Base-by-base conservation (phyloP, 2,113 vertebrate species). In the Quiscalus mexicanus region DNA sequence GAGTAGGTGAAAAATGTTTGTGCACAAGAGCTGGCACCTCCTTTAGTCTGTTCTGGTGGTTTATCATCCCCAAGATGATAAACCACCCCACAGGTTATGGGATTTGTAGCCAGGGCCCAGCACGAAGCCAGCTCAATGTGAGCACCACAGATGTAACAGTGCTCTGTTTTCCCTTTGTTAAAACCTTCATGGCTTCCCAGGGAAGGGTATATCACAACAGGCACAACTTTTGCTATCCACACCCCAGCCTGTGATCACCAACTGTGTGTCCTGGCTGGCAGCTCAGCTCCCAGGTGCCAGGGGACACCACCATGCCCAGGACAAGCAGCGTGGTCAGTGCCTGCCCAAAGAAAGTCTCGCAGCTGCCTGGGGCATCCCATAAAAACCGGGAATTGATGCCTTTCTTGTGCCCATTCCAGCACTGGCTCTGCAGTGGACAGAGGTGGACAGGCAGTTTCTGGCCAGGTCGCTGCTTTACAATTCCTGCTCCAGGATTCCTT, bases 201-300 rank as follows among this genome's bases (percentile, higher is more conserved):
- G 28, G 42, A 69, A 52, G 33, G 60, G 20, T 3, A 25, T 50
- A 60, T 30, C 4, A 0, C 33, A 84, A 15, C 6, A 50, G 37
- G 53, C 41, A 21, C 33, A 1, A 1, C 16, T 56, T 68, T 16
- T n/a, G 13, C 33, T 42, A 23, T 23, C 49, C 2, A 0, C 9
- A 6, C 2, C 37, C 37, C 4, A 12, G 4, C 5, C 1, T 18
- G 62, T 1, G 3, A 59, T 5, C 11, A 2, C 0, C 0, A n/a
- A 5, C 28, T 15, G 24, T 2, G 2, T 24, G 17, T 53, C 39
- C 28, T 41, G 4, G 3, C 39, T 17, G 39, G 41, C 6, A 21
- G 59, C 75, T 25, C 65, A n/a, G 49, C 35, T 31, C 44, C 63
- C 10, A 5, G 12, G 1, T 7, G 33, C 56, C 68, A 19, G 53